Base-by-base conservation (phyloP, 2,888 invertebrate species). In the Epirrita christyi region DNA sequence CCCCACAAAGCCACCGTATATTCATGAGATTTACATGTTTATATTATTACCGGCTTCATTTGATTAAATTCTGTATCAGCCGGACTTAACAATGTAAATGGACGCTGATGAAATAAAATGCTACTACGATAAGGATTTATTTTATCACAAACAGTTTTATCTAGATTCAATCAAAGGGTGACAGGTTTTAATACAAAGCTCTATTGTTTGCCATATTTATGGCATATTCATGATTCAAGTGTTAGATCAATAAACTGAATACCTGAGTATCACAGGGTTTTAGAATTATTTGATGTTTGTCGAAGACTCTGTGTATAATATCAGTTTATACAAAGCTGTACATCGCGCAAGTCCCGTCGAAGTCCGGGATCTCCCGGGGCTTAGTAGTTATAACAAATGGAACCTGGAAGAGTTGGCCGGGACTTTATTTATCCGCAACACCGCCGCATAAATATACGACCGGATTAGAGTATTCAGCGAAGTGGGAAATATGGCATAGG, bases 381-480 rank as follows among this genome's bases (percentile, higher is more conserved):
- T 87, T 80, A 78, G 76, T 76, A 76, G 79, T 82, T 83, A 80
- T 83, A 88, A 86, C 81, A 81, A 85, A 86, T 84, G 84, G 80
- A 80, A 80, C 77, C 80, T 81, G 78, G 75, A 73, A 78, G 80
- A 85, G 80, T 82, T 83, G 68, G 71, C 71, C 68, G 66, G 69
- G 75, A 75, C 77, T 85, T 21, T 87, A 84, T 87, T 85, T 84
- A 80, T 78, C 73, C 75, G 76, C 72, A 72, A 72, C 71, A 68
- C 78, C 72, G 72, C 76, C 72, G 74, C 78, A 82, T 86, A 85
- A 86, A 85, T 81, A 85, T 76, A 79, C 69, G 70, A 68, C 70
- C 63, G 78, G 83, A 85, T 85, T 85, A 84, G 84, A 86, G 82
- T 82, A 82, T 85, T 84, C 83, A 80, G 64, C 76, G 67, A 64